Conservation (phyloP, 2,888 invertebrate genomes). For the Leptinotarsa juncta region DNA sequence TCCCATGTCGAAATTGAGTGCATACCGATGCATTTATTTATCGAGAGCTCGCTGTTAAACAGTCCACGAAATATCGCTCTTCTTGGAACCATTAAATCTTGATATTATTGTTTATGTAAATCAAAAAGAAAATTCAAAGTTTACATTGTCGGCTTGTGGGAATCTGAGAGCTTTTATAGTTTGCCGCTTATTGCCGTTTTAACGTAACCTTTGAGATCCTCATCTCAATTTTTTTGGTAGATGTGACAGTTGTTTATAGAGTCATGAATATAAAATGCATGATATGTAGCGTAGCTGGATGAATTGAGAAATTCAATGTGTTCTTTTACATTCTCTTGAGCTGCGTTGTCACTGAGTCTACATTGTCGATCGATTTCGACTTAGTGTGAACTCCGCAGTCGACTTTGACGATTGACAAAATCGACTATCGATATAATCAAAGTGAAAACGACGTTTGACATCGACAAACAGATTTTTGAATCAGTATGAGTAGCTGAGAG, state of each 20-base stretch:
- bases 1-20: slow-evolving; percentile 50
- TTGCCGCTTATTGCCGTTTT: slow-evolving; percentile 25
- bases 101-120: slow-evolving; percentile 25
- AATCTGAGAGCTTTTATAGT: slow-evolving; percentile 12
- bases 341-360: neutral
- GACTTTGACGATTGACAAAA: no score
- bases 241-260: slow-evolving; percentile 18
- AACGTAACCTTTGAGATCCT: slow-evolving; percentile 10
- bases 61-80: slow-evolving; percentile 5
- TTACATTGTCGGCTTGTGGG: slow-evolving; percentile 23
- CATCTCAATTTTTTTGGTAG: slow-evolving; percentile 9
- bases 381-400: no score
- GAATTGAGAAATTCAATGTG: neutral
- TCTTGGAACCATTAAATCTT: slow-evolving; percentile 28
- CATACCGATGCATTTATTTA: slow-evolving; percentile 8
- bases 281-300: neutral
- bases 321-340: neutral
- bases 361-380: no score
- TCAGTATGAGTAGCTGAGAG: no score
- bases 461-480: no score
- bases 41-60: slow-evolving; percentile 6
- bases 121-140: slow-evolving; percentile 20
- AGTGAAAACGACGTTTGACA: no score
- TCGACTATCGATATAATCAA: no score
- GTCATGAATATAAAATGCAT: slow-evolving; percentile 2